A percentile compares a stretch with the other conserved stretches of the same genome.
phyloP scores from a whole-genome alignment of 2,797 vertebrate species.

The Myotis myotis region DNA sequence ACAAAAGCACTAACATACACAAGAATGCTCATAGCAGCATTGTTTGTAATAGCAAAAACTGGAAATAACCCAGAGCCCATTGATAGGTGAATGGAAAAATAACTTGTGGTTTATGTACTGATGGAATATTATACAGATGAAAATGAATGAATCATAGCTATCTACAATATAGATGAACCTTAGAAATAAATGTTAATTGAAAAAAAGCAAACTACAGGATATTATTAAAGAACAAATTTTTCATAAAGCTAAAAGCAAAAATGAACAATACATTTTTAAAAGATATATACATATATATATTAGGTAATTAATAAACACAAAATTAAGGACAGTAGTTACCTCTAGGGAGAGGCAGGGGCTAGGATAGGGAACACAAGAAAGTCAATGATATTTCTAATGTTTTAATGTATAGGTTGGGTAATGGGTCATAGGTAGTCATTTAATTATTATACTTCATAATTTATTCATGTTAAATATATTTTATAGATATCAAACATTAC shows the following conservation, averaged over 20 bases:
- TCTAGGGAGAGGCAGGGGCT: neutral
- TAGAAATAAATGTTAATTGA: conserved; percentile 21
- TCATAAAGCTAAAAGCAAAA: conserved; percentile 54
- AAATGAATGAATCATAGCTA: neutral
- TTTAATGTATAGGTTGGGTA: conserved; percentile 57
- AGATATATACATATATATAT: conserved; percentile 31
- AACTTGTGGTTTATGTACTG: neutral
- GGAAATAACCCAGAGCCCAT: conserved; percentile 3
- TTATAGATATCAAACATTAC: conserved; percentile 68
- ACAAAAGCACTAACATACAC: conserved; percentile 64
- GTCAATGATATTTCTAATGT: conserved; percentile 42
- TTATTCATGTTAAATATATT: conserved; percentile 67
- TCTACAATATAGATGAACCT: conserved; percentile 16
- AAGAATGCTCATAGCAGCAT: conserved; percentile 61
- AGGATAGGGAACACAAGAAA: conserved; percentile 20
- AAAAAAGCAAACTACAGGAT: conserved; percentile 14
- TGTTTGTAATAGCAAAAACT: conserved; percentile 37
- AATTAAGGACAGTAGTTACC: conserved; percentile 22
- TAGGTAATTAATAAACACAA: conserved; percentile 47
- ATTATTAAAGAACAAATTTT: neutral
- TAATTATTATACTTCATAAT: conserved; percentile 67
- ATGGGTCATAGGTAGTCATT: conserved; percentile 44
- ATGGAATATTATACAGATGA: neutral
- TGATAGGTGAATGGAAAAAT: neutral
- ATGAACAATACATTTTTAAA: conserved; percentile 36